These are phyloP conservation scores for Caenorhabditis drosophilae DNA, from an alignment of 2,888 invertebrate species.

Conservation along the genomic window DNA sequence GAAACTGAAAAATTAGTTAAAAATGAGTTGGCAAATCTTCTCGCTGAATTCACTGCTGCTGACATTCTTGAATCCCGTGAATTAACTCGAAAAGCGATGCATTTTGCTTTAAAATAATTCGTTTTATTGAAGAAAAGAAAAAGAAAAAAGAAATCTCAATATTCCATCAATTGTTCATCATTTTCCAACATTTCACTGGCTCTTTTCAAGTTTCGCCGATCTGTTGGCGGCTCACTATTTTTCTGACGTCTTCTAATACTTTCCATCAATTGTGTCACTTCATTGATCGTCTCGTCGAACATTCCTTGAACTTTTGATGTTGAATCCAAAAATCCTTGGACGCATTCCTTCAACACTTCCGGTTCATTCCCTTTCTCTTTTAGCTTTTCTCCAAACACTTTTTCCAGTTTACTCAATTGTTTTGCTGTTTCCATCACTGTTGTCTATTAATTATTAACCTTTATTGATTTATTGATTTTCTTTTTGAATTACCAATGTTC, in stretches of 20 bases:
- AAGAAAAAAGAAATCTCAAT: no score
- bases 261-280: conserved; percentile 26
- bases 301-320: conserved; percentile 32
- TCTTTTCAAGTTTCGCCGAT: not conserved
- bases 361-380: not conserved
- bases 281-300: conserved; percentile 28
- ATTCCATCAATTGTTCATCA: not conserved
- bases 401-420: conserved; percentile 32
- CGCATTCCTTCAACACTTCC: conserved; percentile 16
- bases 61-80: conserved; percentile 59
- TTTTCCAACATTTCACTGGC: not conserved
- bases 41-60: conserved; percentile 51
- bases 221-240: conserved; percentile 13
- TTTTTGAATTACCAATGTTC: conserved; percentile 14
- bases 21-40: conserved; percentile 22
- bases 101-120: conserved; percentile 1
- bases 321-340: conserved; percentile 19
- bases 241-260: conserved; percentile 20
- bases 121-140: no score
- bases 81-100: conserved; percentile 36
- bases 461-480: not conserved
- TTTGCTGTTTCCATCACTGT: conserved; percentile 26
- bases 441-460: conserved; percentile 1
- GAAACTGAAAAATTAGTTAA: conserved; percentile 14
- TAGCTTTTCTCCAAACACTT: conserved; percentile 14